Conservation (phyloP, 2,797 vertebrate genomes). For the Bryconaethiops microstoma region DNA sequence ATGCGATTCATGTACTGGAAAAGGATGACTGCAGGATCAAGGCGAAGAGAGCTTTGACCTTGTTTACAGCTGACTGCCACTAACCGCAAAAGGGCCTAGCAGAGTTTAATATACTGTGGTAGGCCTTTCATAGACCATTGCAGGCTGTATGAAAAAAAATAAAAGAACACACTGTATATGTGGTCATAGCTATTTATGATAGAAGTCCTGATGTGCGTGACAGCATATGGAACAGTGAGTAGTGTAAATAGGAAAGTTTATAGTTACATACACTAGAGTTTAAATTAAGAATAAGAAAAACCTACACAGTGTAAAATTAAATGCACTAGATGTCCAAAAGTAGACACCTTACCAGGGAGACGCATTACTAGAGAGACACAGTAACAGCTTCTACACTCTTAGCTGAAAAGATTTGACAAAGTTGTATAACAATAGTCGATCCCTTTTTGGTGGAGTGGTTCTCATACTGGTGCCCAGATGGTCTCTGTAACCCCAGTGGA, state of each 20-base stretch:
- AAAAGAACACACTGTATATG: background rate
- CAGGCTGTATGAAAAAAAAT: background rate
- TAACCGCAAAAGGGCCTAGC: slow-evolving; percentile 33
- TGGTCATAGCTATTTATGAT: background rate
- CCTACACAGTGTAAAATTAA: too few species aligned
- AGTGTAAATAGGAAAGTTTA: background rate
- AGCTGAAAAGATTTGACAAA: too few species aligned
- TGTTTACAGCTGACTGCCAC: slow-evolving; percentile 45
- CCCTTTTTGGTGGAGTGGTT: too few species aligned
- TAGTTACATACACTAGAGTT: background rate
- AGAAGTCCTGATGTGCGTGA: background rate
- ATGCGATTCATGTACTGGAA: slow-evolving; percentile 58
- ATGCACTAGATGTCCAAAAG: too few species aligned
- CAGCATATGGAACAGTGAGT: background rate
- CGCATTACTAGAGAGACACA: too few species aligned
- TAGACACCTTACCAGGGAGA: too few species aligned
- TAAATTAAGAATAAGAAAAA: background rate
- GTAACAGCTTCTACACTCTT: too few species aligned
- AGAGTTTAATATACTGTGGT: background rate
- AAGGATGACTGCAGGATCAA: slow-evolving; percentile 40
- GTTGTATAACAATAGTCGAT: too few species aligned
- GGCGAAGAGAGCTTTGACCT: slow-evolving; percentile 46
- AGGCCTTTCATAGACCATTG: background rate
- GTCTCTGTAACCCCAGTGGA: too few species aligned
- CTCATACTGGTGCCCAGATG: too few species aligned